Evolutionary conservation across 2,888 invertebrate genomes (phyloP).

Genomic region (Stenotaenia linearis): DNA sequence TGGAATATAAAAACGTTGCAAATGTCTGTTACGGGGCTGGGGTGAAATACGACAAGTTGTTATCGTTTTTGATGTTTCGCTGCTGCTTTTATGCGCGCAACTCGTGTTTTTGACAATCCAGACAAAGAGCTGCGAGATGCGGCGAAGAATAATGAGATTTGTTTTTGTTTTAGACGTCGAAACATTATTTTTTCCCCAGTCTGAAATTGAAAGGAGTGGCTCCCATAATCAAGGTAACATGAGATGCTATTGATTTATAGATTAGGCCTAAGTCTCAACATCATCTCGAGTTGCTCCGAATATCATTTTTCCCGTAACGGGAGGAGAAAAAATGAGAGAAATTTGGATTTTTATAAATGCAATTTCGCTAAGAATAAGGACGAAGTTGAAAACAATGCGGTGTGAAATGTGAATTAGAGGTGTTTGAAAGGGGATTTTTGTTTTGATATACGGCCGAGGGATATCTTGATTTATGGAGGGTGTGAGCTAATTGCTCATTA

Average conservation of each 20-base stretch:
- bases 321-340: background rate
- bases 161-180: background rate
- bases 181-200: background rate
- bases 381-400: background rate
- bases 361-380: background rate
- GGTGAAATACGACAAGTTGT: too few species aligned
- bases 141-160: background rate
- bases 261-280: constrained; percentile 13
- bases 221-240: background rate
- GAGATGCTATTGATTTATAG: constrained; percentile 9
- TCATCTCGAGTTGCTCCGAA: background rate
- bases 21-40: too few species aligned
- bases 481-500: constrained; percentile 26
- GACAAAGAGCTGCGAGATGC: background rate
- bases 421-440: background rate
- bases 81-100: too few species aligned
- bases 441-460: constrained; percentile 1
- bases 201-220: background rate
- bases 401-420: background rate
- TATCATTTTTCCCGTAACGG: background rate
- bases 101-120: background rate
- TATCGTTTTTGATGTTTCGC: too few species aligned
- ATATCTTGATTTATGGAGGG: constrained; percentile 6
- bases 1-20: too few species aligned
- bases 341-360: background rate